These are phyloP conservation scores for Heterocephalus glaber DNA, from an alignment of 2,113 vertebrate genomes.

Conservation along the genomic window DNA sequence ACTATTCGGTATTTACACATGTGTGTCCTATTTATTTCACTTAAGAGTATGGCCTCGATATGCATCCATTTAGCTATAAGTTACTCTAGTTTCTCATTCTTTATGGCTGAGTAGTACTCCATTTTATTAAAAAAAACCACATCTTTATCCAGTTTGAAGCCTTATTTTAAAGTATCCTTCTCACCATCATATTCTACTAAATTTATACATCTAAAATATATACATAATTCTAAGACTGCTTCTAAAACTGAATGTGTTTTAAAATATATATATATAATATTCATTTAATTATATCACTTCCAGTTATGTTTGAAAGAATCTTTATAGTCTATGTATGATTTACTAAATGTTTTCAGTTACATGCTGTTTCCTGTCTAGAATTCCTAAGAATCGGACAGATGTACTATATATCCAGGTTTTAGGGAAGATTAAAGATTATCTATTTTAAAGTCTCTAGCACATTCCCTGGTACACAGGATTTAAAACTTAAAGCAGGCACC, in stretches of 20 bases:
- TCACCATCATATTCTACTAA: neutral
- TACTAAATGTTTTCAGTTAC: slow-evolving; percentile 37
- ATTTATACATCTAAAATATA: slow-evolving; percentile 2
- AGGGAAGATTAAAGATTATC: slow-evolving; percentile 21
- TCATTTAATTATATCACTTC: neutral
- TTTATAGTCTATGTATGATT: neutral
- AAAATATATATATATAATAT: neutral
- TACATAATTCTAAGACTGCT: neutral
- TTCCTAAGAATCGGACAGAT: neutral
- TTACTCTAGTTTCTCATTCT: no score
- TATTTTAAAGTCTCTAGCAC: slow-evolving; percentile 54
- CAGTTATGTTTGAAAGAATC: neutral
- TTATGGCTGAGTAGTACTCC: no score
- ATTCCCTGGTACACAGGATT: neutral
- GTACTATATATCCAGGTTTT: neutral
- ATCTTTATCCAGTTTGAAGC: neutral
- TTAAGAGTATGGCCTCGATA: no score
- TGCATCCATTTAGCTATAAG: no score
- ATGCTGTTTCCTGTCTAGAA: neutral
- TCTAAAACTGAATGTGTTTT: neutral
- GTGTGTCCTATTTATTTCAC: no score
- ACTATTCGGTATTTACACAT: no score
- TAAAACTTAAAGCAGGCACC: neutral
- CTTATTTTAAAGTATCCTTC: slow-evolving; percentile 16
- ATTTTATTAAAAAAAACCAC: no score